Percentiles rank a stretch among this genome's conserved stretches.
Evolutionary conservation across 1,140 invertebrate species (phyloP).

Genomic region (Antheraea pernyi): DNA sequence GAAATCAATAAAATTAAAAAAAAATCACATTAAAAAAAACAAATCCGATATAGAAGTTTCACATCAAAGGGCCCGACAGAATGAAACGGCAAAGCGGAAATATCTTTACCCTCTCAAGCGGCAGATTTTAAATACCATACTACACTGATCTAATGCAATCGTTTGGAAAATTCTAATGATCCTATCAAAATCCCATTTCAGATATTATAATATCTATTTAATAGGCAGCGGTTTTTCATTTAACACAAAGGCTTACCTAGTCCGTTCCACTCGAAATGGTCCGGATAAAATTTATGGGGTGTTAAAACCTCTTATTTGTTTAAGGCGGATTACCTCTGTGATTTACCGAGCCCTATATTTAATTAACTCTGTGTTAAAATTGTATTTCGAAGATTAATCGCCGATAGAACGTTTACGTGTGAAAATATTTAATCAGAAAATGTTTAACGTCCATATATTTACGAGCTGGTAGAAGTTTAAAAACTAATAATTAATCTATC

Average conservation of each 20-base stretch:
- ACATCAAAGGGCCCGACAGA: background rate
- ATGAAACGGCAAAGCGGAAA: background rate
- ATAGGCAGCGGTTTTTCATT: background rate
- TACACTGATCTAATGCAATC: background rate
- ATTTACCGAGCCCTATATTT: conserved; percentile 11
- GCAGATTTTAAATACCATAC: background rate
- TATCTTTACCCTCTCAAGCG: background rate
- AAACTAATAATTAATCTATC: too few relatives aligned
- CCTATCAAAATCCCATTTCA: background rate
- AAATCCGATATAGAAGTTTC: background rate
- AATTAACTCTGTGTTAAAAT: conserved; percentile 4
- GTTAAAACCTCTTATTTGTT: conserved; percentile 28
- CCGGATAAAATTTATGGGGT: conserved; percentile 27
- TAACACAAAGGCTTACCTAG: background rate
- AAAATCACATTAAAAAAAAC: background rate
- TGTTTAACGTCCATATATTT: background rate
- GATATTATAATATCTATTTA: background rate
- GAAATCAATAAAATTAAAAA: background rate
- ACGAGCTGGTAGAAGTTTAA: too few relatives aligned
- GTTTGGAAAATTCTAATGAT: conserved; percentile 3
- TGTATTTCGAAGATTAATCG: background rate
- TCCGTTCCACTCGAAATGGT: conserved; percentile 8
- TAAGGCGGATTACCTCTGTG: conserved; percentile 2
- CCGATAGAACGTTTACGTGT: background rate
- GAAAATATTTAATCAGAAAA: background rate